Conservation (phyloP, 2,888 invertebrate species). For the Helobdella robusta region DNA sequence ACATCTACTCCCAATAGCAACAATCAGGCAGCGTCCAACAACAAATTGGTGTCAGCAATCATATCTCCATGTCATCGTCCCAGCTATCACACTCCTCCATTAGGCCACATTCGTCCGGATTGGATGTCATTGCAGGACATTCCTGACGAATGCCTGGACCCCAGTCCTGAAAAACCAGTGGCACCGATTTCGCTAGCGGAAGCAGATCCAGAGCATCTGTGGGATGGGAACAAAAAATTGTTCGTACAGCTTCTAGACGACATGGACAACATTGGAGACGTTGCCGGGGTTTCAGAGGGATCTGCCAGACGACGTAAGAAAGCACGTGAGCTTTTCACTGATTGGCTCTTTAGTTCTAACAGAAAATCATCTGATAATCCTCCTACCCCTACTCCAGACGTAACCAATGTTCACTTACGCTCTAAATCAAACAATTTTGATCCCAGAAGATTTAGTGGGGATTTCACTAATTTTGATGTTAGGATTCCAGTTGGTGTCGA, state of each 20-base stretch:
- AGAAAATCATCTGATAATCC: conserved; percentile 15
- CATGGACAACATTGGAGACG: conserved; percentile 33
- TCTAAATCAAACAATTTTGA: not conserved
- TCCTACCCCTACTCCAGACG: conserved; percentile 2
- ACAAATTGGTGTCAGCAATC: no score
- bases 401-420: not conserved
- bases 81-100: not conserved
- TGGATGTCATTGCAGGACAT: conserved; percentile 23
- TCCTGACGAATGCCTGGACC: conserved; percentile 18
- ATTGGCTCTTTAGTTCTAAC: conserved; percentile 33
- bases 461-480: conserved; percentile 24
- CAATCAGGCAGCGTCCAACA: no score
- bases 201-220: conserved; percentile 11
- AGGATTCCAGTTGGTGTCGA: conserved; percentile 15
- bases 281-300: conserved; percentile 23
- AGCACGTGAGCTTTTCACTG: conserved; percentile 34
- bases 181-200: not conserved
- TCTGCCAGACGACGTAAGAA: conserved; percentile 30
- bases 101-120: not conserved
- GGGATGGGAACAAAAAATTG: conserved; percentile 31
- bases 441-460: conserved; percentile 20
- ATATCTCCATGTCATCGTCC: no score
- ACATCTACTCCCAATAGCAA: no score
- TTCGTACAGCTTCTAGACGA: conserved; percentile 35
- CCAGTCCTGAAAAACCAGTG: not conserved